phyloP scores from a whole-genome alignment of 2,113 vertebrate species.

The Menura novaehollandiae region DNA sequence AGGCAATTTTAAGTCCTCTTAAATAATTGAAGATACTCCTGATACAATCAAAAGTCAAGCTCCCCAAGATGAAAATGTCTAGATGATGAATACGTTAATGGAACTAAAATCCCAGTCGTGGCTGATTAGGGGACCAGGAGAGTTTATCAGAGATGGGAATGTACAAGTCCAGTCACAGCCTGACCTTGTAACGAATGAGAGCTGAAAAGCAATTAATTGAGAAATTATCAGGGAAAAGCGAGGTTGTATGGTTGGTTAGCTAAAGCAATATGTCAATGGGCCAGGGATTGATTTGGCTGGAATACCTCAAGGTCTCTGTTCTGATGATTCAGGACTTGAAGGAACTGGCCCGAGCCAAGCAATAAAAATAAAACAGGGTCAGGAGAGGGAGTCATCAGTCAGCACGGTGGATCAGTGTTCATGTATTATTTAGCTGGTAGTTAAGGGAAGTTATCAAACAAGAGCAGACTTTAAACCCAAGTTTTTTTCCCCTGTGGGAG shows the following conservation, averaged over 20 bases:
- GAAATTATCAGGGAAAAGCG: constrained; percentile 80
- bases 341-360: constrained; percentile 47
- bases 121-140: constrained; percentile 59
- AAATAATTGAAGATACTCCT: constrained; percentile 66
- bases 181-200: constrained; percentile 86
- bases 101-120: constrained; percentile 69
- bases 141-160: constrained; percentile 63
- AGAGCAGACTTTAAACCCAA: not conserved
- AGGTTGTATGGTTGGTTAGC: constrained; percentile 83
- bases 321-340: constrained; percentile 76
- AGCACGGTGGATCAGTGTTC: not conserved
- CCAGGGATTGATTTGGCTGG: constrained; percentile 81
- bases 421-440: constrained; percentile 59
- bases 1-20: constrained; percentile 54
- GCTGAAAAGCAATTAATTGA: constrained; percentile 87
- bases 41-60: constrained; percentile 68
- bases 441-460: constrained; percentile 41
- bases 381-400: constrained; percentile 54
- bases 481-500: not conserved
- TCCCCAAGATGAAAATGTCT: constrained; percentile 64
- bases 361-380: constrained; percentile 64
- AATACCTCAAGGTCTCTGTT: constrained; percentile 83
- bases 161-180: constrained; percentile 69
- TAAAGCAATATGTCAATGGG: constrained; percentile 85
- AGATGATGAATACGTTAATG: constrained; percentile 76